Evolutionary conservation across 2,888 invertebrate species (phyloP), one percentile per base, ranked within the genome.

Genomic region (Eremobia ochroleuca): DNA sequence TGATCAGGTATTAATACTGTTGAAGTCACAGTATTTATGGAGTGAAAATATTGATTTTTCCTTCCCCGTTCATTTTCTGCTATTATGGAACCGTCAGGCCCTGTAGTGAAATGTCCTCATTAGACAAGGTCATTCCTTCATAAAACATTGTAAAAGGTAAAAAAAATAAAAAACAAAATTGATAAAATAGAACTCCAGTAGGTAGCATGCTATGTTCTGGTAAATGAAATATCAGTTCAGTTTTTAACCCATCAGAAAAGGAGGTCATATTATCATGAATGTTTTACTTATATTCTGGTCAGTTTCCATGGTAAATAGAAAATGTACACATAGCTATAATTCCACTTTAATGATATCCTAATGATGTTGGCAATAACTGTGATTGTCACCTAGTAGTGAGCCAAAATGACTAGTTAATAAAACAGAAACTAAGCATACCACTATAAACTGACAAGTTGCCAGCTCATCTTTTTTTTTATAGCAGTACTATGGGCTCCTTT

Each of bases 381-480:
- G 28, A 37, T 34, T 11, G n/a, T 28, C 15, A 25, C 76, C 5
- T 28, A 59, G 34, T 9, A 64, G 37, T 1, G 0, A 67, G 25
- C 21, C 21, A 58, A 31, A 64, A 15, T 28, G 13, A 43, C 25
- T 37, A n/a, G 25, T 31, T 34, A 55, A 31, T 46, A 31, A 46
- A 62, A 82, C 31, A 67, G 25, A 67, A 76, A 67, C 46, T 3
- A 34, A 37, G 9, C 31, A 66, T 77, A 15, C 46, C 37, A 68
- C 34, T 43, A 58, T 61, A 21, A 31, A 52, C 31, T 79, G 58
- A 80, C 52, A 80, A 49, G 15, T 68, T 82, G 82, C 85, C 85
- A 82, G 58, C 85, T 85, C 82, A 82, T 71, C 85, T 84, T 67
- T 79, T 67, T 79, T 82, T 73, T n/a, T n/a, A 71, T 64, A 55